Conservation (phyloP, 92 coral and sea anemone genomes). For the Phenganax marumi region DNA sequence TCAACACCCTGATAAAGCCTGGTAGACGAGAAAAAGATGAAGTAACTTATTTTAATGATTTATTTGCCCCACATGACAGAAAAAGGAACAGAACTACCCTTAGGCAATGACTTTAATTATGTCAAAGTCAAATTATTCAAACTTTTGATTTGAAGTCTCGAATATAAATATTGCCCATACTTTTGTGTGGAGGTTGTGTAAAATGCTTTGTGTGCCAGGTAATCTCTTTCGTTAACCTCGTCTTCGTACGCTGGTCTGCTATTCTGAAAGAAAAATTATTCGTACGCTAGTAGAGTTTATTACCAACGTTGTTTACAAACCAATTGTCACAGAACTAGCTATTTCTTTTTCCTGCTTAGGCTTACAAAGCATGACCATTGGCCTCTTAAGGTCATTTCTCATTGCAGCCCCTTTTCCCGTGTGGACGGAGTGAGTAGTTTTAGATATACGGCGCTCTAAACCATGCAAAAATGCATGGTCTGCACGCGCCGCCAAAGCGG, state of each 20-base stretch:
- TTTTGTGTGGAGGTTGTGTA: constrained; percentile 95
- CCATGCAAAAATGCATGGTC: too few relatives aligned
- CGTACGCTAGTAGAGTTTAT: neutral
- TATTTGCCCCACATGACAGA: neutral
- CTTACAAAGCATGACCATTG: too few relatives aligned
- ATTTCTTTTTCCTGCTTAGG: too few relatives aligned
- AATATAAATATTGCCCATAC: constrained; percentile 42
- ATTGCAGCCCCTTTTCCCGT: too few relatives aligned
- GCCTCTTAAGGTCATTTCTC: too few relatives aligned
- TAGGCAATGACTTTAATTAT: neutral
- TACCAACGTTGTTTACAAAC: neutral
- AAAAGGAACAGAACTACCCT: neutral
- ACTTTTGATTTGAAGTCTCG: neutral
- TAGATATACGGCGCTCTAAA: too few relatives aligned
- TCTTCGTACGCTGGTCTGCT: constrained; percentile 54
- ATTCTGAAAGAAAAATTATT: neutral
- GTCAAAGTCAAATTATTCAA: neutral
- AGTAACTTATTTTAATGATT: neutral
- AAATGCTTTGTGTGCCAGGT: constrained; percentile 87
- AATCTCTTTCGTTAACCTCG: constrained; percentile 76
- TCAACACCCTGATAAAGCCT: constrained; percentile 93
- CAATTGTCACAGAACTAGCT: too few relatives aligned
- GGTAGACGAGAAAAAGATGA: neutral
- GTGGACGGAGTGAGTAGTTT: too few relatives aligned
- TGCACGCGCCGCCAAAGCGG: too few relatives aligned